Evolutionary conservation across 2,797 vertebrate genomes (phyloP), one percentile per base, ranked within the genome.

Genomic region (Alfaro cultratus): DNA sequence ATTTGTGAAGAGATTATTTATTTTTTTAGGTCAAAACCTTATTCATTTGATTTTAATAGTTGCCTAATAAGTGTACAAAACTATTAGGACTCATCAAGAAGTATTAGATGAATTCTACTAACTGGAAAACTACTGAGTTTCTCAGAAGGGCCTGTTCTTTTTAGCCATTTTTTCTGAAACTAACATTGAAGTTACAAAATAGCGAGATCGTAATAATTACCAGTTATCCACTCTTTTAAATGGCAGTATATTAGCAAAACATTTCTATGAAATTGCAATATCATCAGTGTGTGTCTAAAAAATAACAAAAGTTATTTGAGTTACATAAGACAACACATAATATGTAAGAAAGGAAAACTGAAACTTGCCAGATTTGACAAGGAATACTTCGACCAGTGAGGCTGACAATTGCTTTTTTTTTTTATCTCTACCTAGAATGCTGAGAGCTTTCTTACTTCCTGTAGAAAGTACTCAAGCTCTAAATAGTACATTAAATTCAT

Each of bases 1-100:
- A 34, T 62, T 60, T 60, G 4, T 31, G n/a, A 57, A 57, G 55
- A 57, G 47, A 84, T 68, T 73, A 88, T 77, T 83, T 12, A 26
- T 68, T 23, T 11, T 78, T 78, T 80, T 45, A 79, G 73, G 77
- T 62, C 26, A 51, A 73, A 62, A 36, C 26, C 41, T 36, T 4
- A 41, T 43, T 68, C n/a, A 41, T 70, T 80, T 76, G 23, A 47
- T 62, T 16, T 2, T 47, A 31, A 26, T 26, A 47, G 18, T 36
- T 62, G 47, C 73, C 57, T 29, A 67, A 47, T 21, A 64, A 4
- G 12, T 75, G 68, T 9, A 39, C 21, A 81, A 43, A 68, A 77
- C n/a, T 74, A 73, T 74, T 67, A 39, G 39, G 11, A 71, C 2
- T n/a, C 11, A 70, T 67, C 23, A 2, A 6, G n/a, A 31, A 70